A percentile compares a stretch with the other conserved stretches of the same genome.
phyloP scores from a whole-genome alignment of 2,113 vertebrate genomes.

The Lichenostomus cassidix region DNA sequence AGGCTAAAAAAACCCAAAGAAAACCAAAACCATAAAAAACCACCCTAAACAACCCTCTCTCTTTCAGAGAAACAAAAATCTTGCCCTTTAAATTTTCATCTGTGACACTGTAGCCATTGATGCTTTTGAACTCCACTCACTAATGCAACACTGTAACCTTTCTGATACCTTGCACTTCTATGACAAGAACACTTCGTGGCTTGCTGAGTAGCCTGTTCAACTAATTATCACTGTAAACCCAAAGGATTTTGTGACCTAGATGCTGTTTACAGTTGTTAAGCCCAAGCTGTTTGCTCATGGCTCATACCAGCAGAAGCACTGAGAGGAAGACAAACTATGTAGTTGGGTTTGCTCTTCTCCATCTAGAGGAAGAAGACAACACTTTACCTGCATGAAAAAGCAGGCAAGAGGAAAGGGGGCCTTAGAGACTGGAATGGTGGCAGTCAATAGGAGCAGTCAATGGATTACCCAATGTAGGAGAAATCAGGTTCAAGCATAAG shows the following conservation, averaged over 20 bases:
- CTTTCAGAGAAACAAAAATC: neutral
- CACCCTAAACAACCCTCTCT: fast-evolving
- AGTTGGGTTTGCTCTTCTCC: neutral
- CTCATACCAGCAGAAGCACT: neutral
- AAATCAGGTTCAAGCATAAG: neutral
- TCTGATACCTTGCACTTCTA: neutral
- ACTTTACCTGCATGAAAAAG: neutral
- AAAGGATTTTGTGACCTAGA: neutral
- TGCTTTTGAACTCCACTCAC: neutral
- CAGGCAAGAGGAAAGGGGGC: neutral
- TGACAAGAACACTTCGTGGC: neutral
- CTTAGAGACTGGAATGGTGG: neutral
- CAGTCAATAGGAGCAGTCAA: neutral
- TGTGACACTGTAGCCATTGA: neutral
- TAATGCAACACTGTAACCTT: neutral
- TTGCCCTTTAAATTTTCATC: neutral
- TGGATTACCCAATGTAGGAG: neutral
- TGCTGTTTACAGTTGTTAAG: neutral
- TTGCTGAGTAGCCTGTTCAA: neutral
- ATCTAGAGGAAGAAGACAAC: neutral
- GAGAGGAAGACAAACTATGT: neutral
- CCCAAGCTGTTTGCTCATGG: neutral
- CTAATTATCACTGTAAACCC: neutral
- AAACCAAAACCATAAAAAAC: neutral
- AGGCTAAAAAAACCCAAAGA: neutral